Evolutionary conservation across 2,113 vertebrate species (phyloP), one percentile per base, ranked within the genome.

Genomic region (Acinonyx jubatus): DNA sequence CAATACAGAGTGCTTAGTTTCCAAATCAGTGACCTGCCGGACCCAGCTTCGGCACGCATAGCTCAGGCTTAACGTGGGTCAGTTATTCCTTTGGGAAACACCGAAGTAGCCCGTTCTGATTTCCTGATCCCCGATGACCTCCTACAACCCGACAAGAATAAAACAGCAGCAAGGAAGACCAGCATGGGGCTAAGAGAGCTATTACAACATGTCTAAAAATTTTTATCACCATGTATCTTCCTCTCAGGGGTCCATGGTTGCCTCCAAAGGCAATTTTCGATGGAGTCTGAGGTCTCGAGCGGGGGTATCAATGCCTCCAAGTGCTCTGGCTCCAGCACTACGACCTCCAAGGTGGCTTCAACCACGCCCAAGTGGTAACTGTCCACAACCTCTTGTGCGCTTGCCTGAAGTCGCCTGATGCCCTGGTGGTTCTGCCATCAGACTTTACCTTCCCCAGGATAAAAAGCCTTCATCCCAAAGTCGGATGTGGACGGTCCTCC

Each of bases 11-110:
- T 5, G 11, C 21, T 48, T 12, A 81, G 21, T 41, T 78, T 55
- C 38, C 23, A 84, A 76, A 50, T 36, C 19, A 25, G 45, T 8
- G n/a, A 57, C 68, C 21, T 27, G 0, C 18, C 21, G 38, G 3
- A 1, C 45, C 68, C 48, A 38, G 25, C 5, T 0, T 63, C 0
- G 1, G 41, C n/a, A 5, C 23, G 18, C 33, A 9, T 0, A 27
- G 16, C 27, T 85, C 57, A 69, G 3, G 14, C 66, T 50, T 41
- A 48, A 81, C 29, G 1, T 21, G 19, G 33, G 10, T 29, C 18
- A 19, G 19, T 3, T n/a, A 1, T 7, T 27, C 36, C 63, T 78
- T 8, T 33, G 63, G 63, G 63, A 23, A 92, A 23, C 86, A 69
- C 2, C 23, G 18, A 1, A 33, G 2, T 6, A 1, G 11, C 23